A percentile compares a stretch with the other conserved stretches of the same genome.
These are phyloP conservation scores for Tachysurus vachellii DNA, from an alignment of 2,113 vertebrate genomes.

Conservation along the genomic window DNA sequence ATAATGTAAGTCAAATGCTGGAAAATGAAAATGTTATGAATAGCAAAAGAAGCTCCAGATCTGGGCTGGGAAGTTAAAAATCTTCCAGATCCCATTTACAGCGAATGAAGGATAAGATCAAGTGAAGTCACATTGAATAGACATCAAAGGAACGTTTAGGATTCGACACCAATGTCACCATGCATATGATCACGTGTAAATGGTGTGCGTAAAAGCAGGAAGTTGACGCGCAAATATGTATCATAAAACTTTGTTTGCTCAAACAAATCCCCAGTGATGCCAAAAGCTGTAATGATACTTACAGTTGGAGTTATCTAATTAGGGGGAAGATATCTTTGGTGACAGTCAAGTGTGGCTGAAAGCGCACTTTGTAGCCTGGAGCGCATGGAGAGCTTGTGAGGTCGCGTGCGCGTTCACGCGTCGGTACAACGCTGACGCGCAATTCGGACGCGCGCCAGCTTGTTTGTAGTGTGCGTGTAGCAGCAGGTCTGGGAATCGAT, in stretches of 20 bases:
- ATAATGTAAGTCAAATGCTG: too few species aligned
- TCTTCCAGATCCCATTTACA: too few species aligned
- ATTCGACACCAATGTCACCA: too few species aligned
- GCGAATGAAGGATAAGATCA: too few species aligned
- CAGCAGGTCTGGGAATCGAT: conserved; percentile 58
- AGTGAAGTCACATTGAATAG: too few species aligned
- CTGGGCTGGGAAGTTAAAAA: too few species aligned
- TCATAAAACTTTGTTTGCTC: background rate
- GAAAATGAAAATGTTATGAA: too few species aligned
- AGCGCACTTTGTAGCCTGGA: conserved; percentile 32
- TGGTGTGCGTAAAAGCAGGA: background rate
- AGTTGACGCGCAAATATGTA: background rate
- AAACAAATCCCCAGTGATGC: background rate
- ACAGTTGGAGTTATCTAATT: background rate
- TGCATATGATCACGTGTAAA: background rate
- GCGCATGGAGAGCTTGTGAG: conserved; percentile 31
- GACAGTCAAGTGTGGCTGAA: background rate
- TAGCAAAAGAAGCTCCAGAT: too few species aligned
- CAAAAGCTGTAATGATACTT: background rate
- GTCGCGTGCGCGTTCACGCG: conserved; percentile 52
- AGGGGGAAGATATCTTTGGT: background rate
- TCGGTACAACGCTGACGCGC: conserved; percentile 60
- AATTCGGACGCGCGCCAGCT: conserved; percentile 47
- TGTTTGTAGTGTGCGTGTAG: conserved; percentile 18
- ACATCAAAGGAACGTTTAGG: too few species aligned